phyloP scores from a whole-genome alignment of 2,888 invertebrate species.

The Bedellia somnulentella region DNA sequence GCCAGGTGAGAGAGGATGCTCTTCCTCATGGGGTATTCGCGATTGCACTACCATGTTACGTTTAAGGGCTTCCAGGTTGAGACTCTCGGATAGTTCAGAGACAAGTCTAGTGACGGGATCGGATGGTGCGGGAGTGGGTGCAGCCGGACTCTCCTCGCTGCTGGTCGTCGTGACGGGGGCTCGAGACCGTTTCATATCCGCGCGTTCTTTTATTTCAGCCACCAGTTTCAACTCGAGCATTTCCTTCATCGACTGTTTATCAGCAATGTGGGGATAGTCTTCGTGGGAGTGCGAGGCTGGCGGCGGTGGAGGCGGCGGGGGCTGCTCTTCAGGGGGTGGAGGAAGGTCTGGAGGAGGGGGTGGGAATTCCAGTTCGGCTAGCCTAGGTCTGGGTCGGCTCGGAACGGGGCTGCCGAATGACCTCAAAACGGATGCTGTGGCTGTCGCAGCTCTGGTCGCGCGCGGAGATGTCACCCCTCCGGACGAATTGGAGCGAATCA shows the following conservation, averaged over 20 bases:
- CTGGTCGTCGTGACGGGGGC: too few relatives aligned
- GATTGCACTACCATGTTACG: neutral
- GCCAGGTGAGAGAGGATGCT: too few relatives aligned
- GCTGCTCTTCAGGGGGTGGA: slow-evolving; percentile 73
- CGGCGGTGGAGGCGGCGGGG: slow-evolving; percentile 35
- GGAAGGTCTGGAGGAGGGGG: slow-evolving; percentile 82
- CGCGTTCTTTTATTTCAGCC: slow-evolving; percentile 80
- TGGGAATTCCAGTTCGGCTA: slow-evolving; percentile 85
- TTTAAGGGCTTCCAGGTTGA: slow-evolving; percentile 66
- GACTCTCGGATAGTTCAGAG: slow-evolving; percentile 81
- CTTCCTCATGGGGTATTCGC: too few relatives aligned
- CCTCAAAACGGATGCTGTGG: slow-evolving; percentile 34
- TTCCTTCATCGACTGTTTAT: slow-evolving; percentile 70
- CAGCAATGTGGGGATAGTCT: slow-evolving; percentile 51
- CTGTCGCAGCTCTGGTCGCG: slow-evolving; percentile 39
- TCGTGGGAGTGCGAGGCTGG: too few relatives aligned
- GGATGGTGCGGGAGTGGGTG: slow-evolving; percentile 40
- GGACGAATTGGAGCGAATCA: slow-evolving; percentile 88
- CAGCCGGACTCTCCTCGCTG: slow-evolving; percentile 16
- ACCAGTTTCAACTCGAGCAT: slow-evolving; percentile 80
- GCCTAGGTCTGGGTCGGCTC: slow-evolving; percentile 70
- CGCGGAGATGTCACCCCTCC: slow-evolving; percentile 70
- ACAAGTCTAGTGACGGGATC: slow-evolving; percentile 82
- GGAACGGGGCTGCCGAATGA: slow-evolving; percentile 73
- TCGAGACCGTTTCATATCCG: slow-evolving; percentile 57